phyloP scores from a whole-genome alignment of 2,113 vertebrate species.

The Scalopus aquaticus region DNA sequence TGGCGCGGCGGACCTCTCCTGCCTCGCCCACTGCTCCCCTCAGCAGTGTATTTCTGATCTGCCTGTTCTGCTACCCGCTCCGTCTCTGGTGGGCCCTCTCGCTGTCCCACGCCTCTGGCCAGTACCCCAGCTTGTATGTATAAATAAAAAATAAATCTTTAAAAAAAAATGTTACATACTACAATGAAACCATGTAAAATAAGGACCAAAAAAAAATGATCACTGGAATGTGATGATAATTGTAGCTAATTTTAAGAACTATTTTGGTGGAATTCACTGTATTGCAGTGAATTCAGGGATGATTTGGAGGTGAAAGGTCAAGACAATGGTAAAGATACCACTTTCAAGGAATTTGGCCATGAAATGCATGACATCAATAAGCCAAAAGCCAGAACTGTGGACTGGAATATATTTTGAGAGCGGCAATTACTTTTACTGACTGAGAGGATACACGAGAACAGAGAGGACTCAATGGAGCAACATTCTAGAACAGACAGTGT shows the following conservation, averaged over 20 bases:
- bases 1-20: too few relatives aligned
- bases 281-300: too few relatives aligned
- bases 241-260: background rate
- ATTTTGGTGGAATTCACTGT: background rate
- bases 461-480: background rate
- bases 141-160: too few relatives aligned
- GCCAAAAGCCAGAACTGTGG: background rate
- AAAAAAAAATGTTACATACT: too few relatives aligned
- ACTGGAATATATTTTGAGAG: background rate
- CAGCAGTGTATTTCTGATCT: too few relatives aligned
- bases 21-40: too few relatives aligned
- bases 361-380: background rate
- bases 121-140: too few relatives aligned
- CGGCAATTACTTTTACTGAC: background rate
- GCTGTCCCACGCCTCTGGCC: too few relatives aligned
- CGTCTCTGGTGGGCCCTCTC: too few relatives aligned
- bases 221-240: background rate
- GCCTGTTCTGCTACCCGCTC: too few relatives aligned
- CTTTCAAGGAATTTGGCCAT: background rate
- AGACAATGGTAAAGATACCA: background rate
- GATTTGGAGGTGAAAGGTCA: background rate
- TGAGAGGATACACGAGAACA: background rate
- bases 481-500: background rate
- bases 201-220: background rate
- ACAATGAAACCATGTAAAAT: background rate